These are phyloP conservation scores for Formica aserva DNA, from an alignment of 2,888 invertebrate genomes.

Conservation along the genomic window DNA sequence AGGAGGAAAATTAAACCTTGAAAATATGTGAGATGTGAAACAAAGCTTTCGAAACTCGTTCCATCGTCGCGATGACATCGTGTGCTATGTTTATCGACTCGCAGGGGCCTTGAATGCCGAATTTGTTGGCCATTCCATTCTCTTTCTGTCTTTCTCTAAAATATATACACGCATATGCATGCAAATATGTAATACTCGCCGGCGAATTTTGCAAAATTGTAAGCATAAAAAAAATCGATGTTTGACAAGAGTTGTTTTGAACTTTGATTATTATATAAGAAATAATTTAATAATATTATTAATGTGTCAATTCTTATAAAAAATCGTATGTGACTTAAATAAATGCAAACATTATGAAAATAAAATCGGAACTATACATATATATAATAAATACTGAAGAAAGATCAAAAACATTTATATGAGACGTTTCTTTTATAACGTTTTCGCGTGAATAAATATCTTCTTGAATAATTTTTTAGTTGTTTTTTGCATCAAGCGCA, in stretches of 20 bases:
- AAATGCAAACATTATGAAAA: background rate
- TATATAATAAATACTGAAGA: background rate
- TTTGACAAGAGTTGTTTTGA: background rate
- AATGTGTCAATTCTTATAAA: background rate
- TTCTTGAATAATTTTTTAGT: background rate
- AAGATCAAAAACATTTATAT: background rate
- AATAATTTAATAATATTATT: background rate
- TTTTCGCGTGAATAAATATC: constrained; percentile 1
- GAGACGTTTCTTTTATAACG: background rate
- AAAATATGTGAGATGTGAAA: background rate
- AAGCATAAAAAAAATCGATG: background rate
- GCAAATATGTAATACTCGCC: background rate
- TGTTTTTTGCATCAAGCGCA: background rate
- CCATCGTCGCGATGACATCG: background rate
- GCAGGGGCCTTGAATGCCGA: background rate
- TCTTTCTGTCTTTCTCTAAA: background rate
- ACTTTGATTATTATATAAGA: background rate
- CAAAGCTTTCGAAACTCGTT: constrained; percentile 18
- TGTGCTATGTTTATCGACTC: constrained; percentile 1
- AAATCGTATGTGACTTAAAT: background rate
- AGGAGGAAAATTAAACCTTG: background rate
- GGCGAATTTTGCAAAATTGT: background rate
- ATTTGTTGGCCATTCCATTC: background rate
- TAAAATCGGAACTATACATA: background rate
- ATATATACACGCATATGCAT: background rate